Conservation (phyloP, 2,113 vertebrate species). For the Callospermophilus lateralis region DNA sequence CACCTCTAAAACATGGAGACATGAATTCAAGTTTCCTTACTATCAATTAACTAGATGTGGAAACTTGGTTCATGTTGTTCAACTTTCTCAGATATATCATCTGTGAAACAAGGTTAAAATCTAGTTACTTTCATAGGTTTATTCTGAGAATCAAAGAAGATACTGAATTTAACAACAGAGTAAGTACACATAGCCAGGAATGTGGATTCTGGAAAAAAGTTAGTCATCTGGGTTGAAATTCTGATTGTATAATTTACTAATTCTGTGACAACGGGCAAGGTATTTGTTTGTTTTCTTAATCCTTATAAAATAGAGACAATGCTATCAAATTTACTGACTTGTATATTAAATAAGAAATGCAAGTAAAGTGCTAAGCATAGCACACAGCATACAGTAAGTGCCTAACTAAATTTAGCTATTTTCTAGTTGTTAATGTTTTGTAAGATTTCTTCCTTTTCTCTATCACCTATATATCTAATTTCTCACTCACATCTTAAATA, state of each 20-base stretch:
- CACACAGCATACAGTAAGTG: neutral
- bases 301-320: conserved; percentile 26
- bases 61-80: neutral
- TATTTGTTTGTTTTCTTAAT: conserved; percentile 32
- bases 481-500: neutral
- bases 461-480: neutral
- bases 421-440: neutral
- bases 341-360: conserved; percentile 26
- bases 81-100: conserved; percentile 46
- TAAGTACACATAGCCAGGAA: neutral
- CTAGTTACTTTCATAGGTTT: conserved; percentile 25
- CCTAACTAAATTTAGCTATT: conserved; percentile 20
- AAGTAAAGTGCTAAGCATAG: neutral
- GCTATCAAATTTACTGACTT: neutral
- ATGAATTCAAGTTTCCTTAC: conserved; percentile 2
- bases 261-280: neutral
- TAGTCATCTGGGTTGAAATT: conserved; percentile 14
- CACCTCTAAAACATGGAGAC: conserved; percentile 43
- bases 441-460: conserved; percentile 16
- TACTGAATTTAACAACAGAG: conserved; percentile 15
- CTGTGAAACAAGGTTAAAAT: conserved; percentile 36
- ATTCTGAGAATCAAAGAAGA: conserved; percentile 32
- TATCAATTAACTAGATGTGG: neutral
- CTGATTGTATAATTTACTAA: conserved; percentile 53
- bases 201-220: neutral